Conservation (phyloP, 2,797 vertebrate genomes). For the Periparus ater region DNA sequence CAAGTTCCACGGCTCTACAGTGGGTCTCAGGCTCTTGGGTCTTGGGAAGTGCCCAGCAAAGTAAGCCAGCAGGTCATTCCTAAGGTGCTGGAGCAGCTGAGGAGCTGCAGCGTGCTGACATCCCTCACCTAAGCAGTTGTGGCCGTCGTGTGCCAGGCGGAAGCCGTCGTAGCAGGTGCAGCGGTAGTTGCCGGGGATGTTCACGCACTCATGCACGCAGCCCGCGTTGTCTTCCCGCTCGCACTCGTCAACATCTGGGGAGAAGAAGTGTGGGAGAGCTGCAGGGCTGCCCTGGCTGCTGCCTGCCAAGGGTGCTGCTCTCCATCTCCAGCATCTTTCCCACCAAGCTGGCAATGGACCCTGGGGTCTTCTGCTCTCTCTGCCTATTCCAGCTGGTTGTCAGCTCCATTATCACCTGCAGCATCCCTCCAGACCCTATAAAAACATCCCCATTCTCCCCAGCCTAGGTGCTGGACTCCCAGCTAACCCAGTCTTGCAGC, state of each 20-base stretch:
- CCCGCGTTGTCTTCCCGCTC: conserved; percentile 88
- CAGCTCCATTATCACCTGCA: neutral
- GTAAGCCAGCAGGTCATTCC: neutral
- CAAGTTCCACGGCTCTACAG: accelerated
- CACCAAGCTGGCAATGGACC: accelerated
- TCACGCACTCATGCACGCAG: conserved; percentile 94
- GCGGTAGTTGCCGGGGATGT: conserved; percentile 95
- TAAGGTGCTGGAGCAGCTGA: neutral
- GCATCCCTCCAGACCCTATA: neutral
- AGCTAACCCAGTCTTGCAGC: neutral
- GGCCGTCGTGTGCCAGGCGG: conserved; percentile 92
- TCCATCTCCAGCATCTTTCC: neutral
- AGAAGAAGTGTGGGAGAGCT: neutral
- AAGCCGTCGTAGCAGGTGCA: conserved; percentile 98
- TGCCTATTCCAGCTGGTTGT: neutral
- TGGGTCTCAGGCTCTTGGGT: no score
- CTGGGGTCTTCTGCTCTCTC: neutral
- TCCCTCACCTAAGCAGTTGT: conserved; percentile 96
- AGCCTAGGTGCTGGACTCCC: neutral
- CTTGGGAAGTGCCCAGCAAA: neutral
- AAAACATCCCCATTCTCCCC: neutral
- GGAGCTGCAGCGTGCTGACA: accelerated
- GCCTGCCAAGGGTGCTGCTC: neutral
- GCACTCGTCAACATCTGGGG: conserved; percentile 81
- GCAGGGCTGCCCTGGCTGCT: neutral